These are phyloP conservation scores for Cyrtorhinus lividipennis DNA, from an alignment of 1,140 invertebrate genomes.

Conservation along the genomic window DNA sequence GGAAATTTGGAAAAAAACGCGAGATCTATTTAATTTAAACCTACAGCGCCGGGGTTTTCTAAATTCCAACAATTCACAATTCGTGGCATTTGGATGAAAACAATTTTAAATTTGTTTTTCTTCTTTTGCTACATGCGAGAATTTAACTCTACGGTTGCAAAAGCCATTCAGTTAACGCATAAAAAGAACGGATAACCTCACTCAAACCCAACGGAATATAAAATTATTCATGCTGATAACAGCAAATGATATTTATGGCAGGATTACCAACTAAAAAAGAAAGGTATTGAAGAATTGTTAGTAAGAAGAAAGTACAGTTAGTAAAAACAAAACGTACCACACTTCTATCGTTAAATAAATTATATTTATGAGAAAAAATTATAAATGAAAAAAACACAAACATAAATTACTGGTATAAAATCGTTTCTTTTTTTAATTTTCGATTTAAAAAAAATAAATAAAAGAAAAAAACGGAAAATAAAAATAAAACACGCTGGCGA, in stretches of 20 bases:
- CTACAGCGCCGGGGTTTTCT: too few relatives aligned
- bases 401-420: conserved; percentile 7
- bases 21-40: too few relatives aligned
- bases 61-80: too few relatives aligned
- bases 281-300: not conserved
- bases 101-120: too few relatives aligned
- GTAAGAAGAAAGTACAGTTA: not conserved
- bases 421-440: not conserved
- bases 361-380: conserved; percentile 1
- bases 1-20: too few relatives aligned
- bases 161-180: not conserved
- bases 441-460: too few relatives aligned
- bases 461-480: too few relatives aligned
- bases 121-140: too few relatives aligned
- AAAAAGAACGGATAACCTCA: not conserved
- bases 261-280: too few relatives aligned
- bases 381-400: not conserved
- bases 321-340: not conserved
- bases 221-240: not conserved
- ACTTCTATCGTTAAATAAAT: conserved; percentile 2
- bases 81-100: too few relatives aligned
- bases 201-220: not conserved
- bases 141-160: too few relatives aligned
- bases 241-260: too few relatives aligned
- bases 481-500: conserved; percentile 5